phyloP scores from a whole-genome alignment of 92 coral and sea anemone genomes.

The Diadumene lineata region DNA sequence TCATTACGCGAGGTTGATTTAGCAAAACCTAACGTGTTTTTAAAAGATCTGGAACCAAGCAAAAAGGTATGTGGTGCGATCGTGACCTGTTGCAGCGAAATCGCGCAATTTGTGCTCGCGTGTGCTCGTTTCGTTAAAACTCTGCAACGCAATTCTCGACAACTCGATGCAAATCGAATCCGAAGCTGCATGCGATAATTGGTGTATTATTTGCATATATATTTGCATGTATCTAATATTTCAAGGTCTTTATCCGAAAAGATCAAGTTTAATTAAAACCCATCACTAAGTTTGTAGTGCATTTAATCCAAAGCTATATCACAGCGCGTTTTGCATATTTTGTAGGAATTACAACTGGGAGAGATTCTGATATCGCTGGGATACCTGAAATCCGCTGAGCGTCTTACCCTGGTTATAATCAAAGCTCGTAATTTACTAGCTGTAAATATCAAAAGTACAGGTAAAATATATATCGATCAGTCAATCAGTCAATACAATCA shows the following conservation, averaged over 20 bases:
- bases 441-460: constrained; percentile 89
- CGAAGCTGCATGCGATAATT: too few relatives aligned
- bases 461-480: constrained; percentile 26
- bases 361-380: constrained; percentile 87
- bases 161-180: too few relatives aligned
- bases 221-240: too few relatives aligned
- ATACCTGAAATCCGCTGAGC: constrained; percentile 86
- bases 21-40: constrained; percentile 60
- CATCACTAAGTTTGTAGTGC: too few relatives aligned
- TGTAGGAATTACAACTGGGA: constrained; percentile 78
- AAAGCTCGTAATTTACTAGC: constrained; percentile 96
- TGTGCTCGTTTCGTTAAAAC: too few relatives aligned
- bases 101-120: too few relatives aligned
- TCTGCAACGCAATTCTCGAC: too few relatives aligned
- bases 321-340: constrained; percentile 37
- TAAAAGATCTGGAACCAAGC: constrained; percentile 74
- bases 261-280: too few relatives aligned
- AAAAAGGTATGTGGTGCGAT: constrained; percentile 55
- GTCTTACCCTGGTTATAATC: constrained; percentile 79
- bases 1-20: constrained; percentile 72
- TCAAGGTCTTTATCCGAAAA: too few relatives aligned
- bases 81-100: neutral
- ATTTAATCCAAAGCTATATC: too few relatives aligned
- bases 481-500: neutral
- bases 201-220: too few relatives aligned